Evolutionary conservation across 2,888 invertebrate genomes (phyloP).

Genomic region (Nudaria mundana): DNA sequence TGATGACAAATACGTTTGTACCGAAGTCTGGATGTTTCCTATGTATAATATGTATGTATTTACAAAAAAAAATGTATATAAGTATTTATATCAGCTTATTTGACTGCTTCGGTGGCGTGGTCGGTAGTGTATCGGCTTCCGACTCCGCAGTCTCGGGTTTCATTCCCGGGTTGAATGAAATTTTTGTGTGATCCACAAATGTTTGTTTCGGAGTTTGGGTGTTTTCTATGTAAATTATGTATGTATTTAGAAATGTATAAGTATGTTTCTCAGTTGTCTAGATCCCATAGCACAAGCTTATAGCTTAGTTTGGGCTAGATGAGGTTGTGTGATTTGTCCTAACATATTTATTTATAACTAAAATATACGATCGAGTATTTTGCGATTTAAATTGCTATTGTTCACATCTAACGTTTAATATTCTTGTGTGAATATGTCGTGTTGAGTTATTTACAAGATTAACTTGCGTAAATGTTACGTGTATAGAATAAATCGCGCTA

Average conservation of each 20-base stretch:
- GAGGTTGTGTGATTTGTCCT: no score
- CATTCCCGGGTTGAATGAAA: background rate
- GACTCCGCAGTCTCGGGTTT: no score
- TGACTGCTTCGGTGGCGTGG: no score
- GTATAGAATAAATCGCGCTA: slow-evolving; percentile 10
- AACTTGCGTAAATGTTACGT: slow-evolving; percentile 7
- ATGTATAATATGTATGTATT: no score
- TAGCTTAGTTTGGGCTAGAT: no score
- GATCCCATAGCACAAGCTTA: background rate
- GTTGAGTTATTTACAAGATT: background rate
- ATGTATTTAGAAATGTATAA: background rate
- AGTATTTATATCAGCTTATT: no score
- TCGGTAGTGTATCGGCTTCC: no score
- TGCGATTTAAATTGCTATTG: background rate
- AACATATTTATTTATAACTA: no score
- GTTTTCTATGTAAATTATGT: background rate
- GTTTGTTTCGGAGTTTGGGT: background rate
- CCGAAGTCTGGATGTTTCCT: no score
- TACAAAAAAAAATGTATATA: no score
- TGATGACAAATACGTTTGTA: no score
- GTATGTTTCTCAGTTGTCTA: background rate
- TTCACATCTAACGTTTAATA: background rate
- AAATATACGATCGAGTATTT: background rate
- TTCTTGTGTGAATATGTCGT: background rate
- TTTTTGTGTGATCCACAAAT: background rate